Base-by-base conservation (phyloP, 2,888 invertebrate genomes). In the Nomada goodeniana region DNA sequence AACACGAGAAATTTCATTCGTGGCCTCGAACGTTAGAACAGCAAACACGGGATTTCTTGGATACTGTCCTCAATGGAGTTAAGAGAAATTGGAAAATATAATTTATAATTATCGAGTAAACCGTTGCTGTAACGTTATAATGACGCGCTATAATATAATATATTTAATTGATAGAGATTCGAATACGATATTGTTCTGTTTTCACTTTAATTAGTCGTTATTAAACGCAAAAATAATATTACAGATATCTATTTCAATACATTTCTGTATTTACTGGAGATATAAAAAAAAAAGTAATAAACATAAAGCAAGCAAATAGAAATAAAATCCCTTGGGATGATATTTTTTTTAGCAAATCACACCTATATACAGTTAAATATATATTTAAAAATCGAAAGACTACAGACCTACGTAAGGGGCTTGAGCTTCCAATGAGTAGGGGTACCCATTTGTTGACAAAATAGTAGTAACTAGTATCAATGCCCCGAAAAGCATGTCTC, bases 391-490 rank as follows among this genome's bases (percentile, higher is more conserved):
- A 74, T 44, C n/a, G 29, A 55, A 59, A 20, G 20, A 1, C 23
- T 76, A 71, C 65, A 23, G 7, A 84, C 78, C 76, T 61, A 50
- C 57, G 55, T 73, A 26, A 42, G 63, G 42, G 55, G 55, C 47
- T 42, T 57, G 42, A 10, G 42, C 44, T 47, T 53, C 55, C 47
- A 15, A 55, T n/a, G 60, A 50, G 9, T 68, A 55, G 55, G 85
- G 79, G 53, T 64, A 60, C 57, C 85, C 85, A 74, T 74, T 60
- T 11, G 79, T 69, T 18, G 42, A 52, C 9, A 61, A 50, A 13
- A 71, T 68, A 60, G 59, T 47, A n/a, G 70, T 23, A 61, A 59
- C 47, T 63, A 85, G 59, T 82, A 74, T 57, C 65, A 82, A 60
- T 63, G 74, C 20, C 13, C 53, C 59, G 42, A 69, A 29, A 26